Base-by-base conservation (phyloP, 1,140 invertebrate genomes). In the Drosophila malerkotliana region DNA sequence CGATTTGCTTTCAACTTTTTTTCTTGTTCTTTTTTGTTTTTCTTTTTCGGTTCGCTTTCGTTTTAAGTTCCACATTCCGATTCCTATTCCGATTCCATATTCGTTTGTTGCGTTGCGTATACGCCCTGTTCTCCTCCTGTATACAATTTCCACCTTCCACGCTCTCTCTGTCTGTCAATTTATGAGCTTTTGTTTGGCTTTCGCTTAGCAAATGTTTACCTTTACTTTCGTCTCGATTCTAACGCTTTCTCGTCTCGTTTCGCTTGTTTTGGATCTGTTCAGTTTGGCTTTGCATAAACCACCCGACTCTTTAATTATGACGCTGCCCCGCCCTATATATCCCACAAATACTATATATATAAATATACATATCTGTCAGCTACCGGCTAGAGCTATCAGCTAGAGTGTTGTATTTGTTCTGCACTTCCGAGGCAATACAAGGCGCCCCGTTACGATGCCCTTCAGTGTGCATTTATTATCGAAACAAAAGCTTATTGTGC, bases 141-240 rank as follows among this genome's bases (percentile, higher is more conserved):
- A 69, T 62, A 82, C 82, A 78, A 67, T 79, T 81, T 85, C 74
- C 71, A 72, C 61, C 75, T 26, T 14, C 58, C 24, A 15, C 32
- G 10, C 49, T 15, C 47, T 18, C 9, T 18, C 44, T 77, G 60
- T 61, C 82, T 78, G 74, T 78, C 81, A 78, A 85, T 85, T 87
- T 85, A 78, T 85, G 83, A 85, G 81, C 78, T 85, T 85, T 85
- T 85, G 83, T 85, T 85, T 88, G 83, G 83, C 53, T 85, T 88
- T 83, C 83, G 83, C 82, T 88, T 88, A 88, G 83, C 79, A 76
- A 88, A 87, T 87, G 74, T 82, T 85, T 78, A 87, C 74, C 74
- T 85, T 78, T 64, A 71, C 77, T 67, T 67, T 66, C 72, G 57
- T 32, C 62, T 18, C 32, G 26, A 61, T 54, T 54, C 34, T 34